Evolutionary conservation across 2,888 invertebrate genomes (phyloP), one percentile per base, ranked within the genome.

Genomic region (Sipha maydis): DNA sequence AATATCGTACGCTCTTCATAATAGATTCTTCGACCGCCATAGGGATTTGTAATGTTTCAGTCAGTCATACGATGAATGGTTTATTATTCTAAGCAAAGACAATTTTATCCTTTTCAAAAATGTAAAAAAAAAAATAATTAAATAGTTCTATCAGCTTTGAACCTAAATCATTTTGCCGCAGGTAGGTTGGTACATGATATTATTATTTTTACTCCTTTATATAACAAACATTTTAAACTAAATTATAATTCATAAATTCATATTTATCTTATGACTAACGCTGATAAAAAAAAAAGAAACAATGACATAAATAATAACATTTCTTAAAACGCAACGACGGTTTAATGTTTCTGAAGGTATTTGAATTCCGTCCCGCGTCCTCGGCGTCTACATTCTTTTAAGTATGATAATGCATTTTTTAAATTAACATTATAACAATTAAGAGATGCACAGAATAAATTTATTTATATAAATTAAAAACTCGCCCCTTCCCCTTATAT

Each of bases 381-480:
- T 9, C 25, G 21, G 61, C 7, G 61, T 61, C 69, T 69, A 25
- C 31, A 79, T 78, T 19, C 21, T 79, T 38, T 82, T 82, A 25
- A 41, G 34, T 82, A 69, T 21, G 7, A 28, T 69, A 82, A 69
- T 7, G 82, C 82, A 82, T 41, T 69, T 82, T 82, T 69, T 69
- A 82, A 69, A 82, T 82, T 69, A 48, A 48, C 69, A 82, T 82
- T 69, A 82, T 82, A 69, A 48, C 28, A 69, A 82, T 80, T 38
- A 56, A 41, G 28, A 69, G 41, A 82, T 17, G 21, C 69, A 28
- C 82, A 69, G 11, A 28, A 69, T 28, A 28, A 69, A 69, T 82
- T 69, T 25, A 69, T 82, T 48, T 82, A 14, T 82, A 31, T 69
- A 48, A 69, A 69, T 48, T 82, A 82, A 82, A 69, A 82, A 69